Evolutionary conservation across 2,113 vertebrate genomes (phyloP).

Genomic region (Oostethus manadensis): DNA sequence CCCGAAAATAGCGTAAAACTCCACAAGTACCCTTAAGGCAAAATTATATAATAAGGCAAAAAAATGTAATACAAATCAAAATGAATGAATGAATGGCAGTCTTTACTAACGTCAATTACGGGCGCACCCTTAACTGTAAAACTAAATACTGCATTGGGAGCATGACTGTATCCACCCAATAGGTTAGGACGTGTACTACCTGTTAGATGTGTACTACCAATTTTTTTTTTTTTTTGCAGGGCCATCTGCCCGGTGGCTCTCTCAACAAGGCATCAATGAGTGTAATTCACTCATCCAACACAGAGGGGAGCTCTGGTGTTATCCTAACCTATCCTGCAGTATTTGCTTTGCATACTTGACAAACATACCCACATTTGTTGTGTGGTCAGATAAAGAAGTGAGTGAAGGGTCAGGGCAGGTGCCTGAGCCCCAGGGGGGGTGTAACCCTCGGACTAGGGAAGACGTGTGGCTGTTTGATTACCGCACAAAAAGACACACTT

Average conservation of each 20-base stretch:
- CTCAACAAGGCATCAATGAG: background rate
- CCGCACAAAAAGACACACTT: slow-evolving; percentile 71
- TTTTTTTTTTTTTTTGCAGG: slow-evolving; percentile 29
- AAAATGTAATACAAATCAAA: too few relatives aligned
- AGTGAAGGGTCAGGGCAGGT: slow-evolving; percentile 55
- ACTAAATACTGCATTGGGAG: too few relatives aligned
- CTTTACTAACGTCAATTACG: too few relatives aligned
- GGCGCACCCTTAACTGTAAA: too few relatives aligned
- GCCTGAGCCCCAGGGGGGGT: slow-evolving; percentile 35
- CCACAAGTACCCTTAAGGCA: too few relatives aligned
- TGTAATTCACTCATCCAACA: slow-evolving; percentile 37
- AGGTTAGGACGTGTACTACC: too few relatives aligned
- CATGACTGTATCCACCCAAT: too few relatives aligned
- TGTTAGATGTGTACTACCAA: too few relatives aligned
- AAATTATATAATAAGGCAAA: too few relatives aligned
- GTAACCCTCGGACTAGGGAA: slow-evolving; percentile 38
- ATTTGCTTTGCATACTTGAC: slow-evolving; percentile 35
- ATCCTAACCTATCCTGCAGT: slow-evolving; percentile 16
- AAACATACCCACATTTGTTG: slow-evolving; percentile 44
- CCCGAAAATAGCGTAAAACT: too few relatives aligned
- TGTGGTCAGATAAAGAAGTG: slow-evolving; percentile 65
- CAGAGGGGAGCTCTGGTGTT: slow-evolving; percentile 66
- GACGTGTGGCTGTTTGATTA: slow-evolving; percentile 63
- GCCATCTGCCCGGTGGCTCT: slow-evolving; percentile 56
- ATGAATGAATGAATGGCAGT: too few relatives aligned